Evolutionary conservation across 1,140 invertebrate genomes (phyloP).

Genomic region (Caenorhabditis tropicalis): DNA sequence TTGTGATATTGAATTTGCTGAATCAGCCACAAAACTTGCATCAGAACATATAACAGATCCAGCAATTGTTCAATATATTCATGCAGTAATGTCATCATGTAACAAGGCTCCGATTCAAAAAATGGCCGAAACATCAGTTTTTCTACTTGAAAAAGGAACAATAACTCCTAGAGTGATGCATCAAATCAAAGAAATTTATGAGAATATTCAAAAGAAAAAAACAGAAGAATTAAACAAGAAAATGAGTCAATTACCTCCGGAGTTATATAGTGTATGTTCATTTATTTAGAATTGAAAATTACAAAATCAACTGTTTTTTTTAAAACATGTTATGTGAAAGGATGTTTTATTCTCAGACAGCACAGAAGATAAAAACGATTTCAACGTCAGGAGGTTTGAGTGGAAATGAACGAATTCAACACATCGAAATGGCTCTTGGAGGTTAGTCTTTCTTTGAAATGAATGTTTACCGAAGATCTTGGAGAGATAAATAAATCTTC

Average conservation of each 20-base stretch:
- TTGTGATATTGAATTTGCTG: constrained; percentile 31
- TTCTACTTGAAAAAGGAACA: constrained; percentile 6
- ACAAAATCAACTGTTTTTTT: not conserved
- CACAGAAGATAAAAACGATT: not conserved
- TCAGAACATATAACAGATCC: constrained; percentile 20
- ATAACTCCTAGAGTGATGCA: constrained; percentile 18
- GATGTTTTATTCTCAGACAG: not conserved
- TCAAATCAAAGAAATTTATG: constrained; percentile 7
- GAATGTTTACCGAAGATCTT: no score
- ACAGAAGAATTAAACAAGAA: constrained; percentile 21
- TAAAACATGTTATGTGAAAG: not conserved
- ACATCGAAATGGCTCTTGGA: constrained; percentile 27
- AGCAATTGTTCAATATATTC: constrained; percentile 4
- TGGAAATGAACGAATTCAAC: constrained; percentile 19
- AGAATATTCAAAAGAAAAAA: constrained; percentile 20
- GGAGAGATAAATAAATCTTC: not conserved
- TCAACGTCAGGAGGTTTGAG: constrained; percentile 1
- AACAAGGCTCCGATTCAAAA: constrained; percentile 37
- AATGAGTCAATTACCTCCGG: not conserved
- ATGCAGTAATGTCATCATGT: constrained; percentile 25
- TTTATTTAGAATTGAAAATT: no score
- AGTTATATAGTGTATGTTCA: constrained; percentile 8
- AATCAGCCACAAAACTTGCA: not conserved
- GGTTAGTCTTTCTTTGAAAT: not conserved
- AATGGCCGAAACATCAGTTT: constrained; percentile 26